Base-by-base conservation (phyloP, 1,140 invertebrate genomes). In the Mya arenaria region DNA sequence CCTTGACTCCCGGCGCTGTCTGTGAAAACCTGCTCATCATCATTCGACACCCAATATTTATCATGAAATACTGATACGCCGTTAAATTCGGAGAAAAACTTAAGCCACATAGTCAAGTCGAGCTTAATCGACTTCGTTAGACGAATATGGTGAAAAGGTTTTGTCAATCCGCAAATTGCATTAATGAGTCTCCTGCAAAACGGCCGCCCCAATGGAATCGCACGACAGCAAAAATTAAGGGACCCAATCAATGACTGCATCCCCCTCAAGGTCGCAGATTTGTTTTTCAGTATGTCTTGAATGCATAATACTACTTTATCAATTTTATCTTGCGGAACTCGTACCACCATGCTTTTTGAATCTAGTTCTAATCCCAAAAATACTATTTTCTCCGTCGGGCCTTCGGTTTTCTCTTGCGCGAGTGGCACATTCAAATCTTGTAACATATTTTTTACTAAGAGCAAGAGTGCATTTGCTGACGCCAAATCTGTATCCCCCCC, bases 161-260 rank as follows among this genome's bases (percentile, higher is more conserved):
- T 10, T 17, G 17, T 41, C 1, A 72, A 19, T n/a, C 79, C 84
- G 8, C 39, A 41, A 19, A 44, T 82, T 3, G 68, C 36, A 36
- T 85, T 30, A 69, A 63, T 69, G n/a, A 85, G 56, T 1, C 72
- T 44, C 15, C 84, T 56, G 17, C 74, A 44, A 56, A 85, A 85
- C 4, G 79, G 41, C 15, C 69, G 25, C 4, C 82, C 82, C 23
- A 56, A 17, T 23, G 23, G 5, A 28, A 83, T 71, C 3, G 73
- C 82, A 4, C 41, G 41, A 39, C 82, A 77, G 19, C 66, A 60
- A 44, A 83, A 83, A 63, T 69, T 83, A 19, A 84, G 30, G 3
- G 30, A 32, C 17, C 83, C 83, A 1, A 75, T 74, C 3, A 82
- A 10, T 3, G 69, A 82, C 52, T 84, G 83, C 41, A 84, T 30